Conservation (phyloP, 2,113 vertebrate genomes). For the Cyanoramphus novaezelandiae region DNA sequence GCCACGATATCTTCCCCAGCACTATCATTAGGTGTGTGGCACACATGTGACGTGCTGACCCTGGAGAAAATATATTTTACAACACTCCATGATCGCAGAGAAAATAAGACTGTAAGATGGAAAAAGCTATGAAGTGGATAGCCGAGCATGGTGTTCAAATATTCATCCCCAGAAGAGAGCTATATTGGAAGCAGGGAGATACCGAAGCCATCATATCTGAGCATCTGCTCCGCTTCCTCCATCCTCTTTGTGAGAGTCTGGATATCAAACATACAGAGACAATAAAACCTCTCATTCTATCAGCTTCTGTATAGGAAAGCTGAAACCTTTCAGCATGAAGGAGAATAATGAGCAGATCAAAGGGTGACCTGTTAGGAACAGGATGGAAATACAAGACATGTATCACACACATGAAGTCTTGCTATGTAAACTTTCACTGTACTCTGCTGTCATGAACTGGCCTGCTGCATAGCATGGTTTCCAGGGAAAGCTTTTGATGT, state of each 20-base stretch:
- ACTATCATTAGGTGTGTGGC: not conserved
- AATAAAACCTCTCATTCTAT: constrained; percentile 31
- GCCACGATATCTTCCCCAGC: not conserved
- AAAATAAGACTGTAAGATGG: not conserved
- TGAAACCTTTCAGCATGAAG: constrained; percentile 49
- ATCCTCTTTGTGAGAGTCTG: not conserved
- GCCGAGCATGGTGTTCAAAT: not conserved
- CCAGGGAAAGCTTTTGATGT: constrained; percentile 31
- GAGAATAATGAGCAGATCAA: constrained; percentile 52
- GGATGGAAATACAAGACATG: constrained; percentile 21
- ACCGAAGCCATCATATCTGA: not conserved
- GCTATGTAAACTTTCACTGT: constrained; percentile 41
- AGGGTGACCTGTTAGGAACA: constrained; percentile 22
- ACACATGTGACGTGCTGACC: not conserved
- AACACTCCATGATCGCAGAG: not conserved
- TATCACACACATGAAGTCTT: constrained; percentile 20
- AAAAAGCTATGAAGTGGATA: not conserved
- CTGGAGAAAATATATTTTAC: not conserved
- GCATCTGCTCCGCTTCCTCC: constrained; percentile 46
- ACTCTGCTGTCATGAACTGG: not conserved
- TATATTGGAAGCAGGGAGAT: not conserved
- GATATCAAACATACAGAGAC: constrained; percentile 28
- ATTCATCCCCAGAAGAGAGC: not conserved
- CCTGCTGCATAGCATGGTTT: not conserved
- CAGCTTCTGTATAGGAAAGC: constrained; percentile 48